phyloP scores from a whole-genome alignment of 2,113 vertebrate species.

The Aptenodytes patagonicus region DNA sequence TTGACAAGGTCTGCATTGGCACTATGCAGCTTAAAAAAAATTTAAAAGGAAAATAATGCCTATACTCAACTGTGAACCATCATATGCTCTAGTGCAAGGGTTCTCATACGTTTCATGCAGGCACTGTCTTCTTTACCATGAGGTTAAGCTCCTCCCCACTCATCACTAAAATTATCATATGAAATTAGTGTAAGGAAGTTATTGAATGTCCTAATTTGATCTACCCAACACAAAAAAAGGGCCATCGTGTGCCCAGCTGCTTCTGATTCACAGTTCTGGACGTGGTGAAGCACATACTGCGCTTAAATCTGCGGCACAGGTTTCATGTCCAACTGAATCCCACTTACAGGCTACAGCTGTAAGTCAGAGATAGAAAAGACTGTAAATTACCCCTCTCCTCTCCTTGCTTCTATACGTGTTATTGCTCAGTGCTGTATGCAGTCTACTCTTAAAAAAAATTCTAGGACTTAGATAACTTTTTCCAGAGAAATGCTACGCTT shows the following conservation, averaged over 20 bases:
- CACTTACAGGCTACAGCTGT: neutral
- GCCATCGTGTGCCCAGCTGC: neutral
- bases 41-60: neutral
- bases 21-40: neutral
- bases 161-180: neutral
- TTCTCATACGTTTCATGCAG: rapidly evolving
- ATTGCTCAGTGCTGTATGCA: neutral
- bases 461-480: neutral
- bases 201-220: neutral
- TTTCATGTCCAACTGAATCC: neutral
- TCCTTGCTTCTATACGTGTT: neutral
- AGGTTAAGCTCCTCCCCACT: neutral
- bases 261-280: neutral
- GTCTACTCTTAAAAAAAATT: neutral
- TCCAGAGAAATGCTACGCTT: neutral
- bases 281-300: neutral
- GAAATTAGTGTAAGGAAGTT: neutral
- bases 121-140: neutral
- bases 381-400: neutral
- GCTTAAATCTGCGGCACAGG: neutral
- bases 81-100: neutral
- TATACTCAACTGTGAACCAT: neutral
- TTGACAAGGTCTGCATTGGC: neutral
- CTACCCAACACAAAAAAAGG: neutral
- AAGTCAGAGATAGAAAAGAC: neutral